Conservation (phyloP, 2,797 vertebrate species). For the Triplophysa yarkandensis region DNA sequence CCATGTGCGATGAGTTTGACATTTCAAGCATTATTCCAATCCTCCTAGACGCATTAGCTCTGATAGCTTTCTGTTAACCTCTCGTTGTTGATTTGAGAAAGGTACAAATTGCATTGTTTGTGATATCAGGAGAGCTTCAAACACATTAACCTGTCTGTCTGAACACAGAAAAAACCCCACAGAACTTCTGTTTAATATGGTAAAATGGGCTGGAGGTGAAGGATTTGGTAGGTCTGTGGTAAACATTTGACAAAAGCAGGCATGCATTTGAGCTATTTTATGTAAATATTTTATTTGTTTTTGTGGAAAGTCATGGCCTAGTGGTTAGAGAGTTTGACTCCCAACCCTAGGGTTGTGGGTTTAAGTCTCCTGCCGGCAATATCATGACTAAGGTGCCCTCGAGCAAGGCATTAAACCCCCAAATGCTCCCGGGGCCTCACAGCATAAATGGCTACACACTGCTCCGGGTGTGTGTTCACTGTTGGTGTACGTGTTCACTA, state of each 20-base stretch:
- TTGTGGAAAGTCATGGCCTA: too few relatives aligned
- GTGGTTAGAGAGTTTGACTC: too few relatives aligned
- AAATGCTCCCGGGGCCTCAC: too few relatives aligned
- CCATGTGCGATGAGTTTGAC: slow-evolving; percentile 4
- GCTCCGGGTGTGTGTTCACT: too few relatives aligned
- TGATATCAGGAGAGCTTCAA: slow-evolving; percentile 1
- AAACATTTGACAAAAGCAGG: background rate
- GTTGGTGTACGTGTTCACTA: too few relatives aligned
- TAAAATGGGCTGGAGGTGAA: background rate
- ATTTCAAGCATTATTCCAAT: slow-evolving; percentile 31
- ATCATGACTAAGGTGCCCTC: too few relatives aligned
- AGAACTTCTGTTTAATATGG: background rate
- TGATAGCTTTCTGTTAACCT: slow-evolving; percentile 35
- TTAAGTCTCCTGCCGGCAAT: too few relatives aligned
- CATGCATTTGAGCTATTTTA: background rate
- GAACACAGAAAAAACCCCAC: background rate
- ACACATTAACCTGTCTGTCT: slow-evolving; percentile 15
- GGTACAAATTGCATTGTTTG: background rate
- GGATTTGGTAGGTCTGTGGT: background rate
- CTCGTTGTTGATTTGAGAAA: slow-evolving; percentile 15
- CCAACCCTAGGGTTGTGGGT: too few relatives aligned
- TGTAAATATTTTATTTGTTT: too few relatives aligned
- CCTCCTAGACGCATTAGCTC: slow-evolving; percentile 17
- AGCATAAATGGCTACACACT: too few relatives aligned
- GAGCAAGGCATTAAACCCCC: too few relatives aligned